Conservation (phyloP, 2,888 invertebrate species). For the Lomographa bimaculata region DNA sequence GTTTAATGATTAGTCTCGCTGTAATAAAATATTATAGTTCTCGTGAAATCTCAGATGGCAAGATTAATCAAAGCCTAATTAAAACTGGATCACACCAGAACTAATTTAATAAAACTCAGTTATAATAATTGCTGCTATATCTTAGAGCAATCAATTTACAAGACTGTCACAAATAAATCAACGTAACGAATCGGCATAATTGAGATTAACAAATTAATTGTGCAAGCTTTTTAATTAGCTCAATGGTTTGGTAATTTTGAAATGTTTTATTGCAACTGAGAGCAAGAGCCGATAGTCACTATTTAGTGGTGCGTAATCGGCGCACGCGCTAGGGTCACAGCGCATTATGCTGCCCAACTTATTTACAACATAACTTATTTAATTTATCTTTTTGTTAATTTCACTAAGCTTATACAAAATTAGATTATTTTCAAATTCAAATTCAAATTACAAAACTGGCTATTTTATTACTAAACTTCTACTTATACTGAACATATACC, state of each 20-base stretch:
- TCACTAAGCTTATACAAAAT: too few species aligned
- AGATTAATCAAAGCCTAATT: conserved; percentile 11
- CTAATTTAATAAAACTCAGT: conserved; percentile 32
- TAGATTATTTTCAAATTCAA: too few species aligned
- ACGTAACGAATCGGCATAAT: conserved; percentile 29
- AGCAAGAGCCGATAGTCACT: conserved; percentile 28
- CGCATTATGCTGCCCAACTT: conserved; percentile 34
- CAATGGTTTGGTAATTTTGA: conserved; percentile 38
- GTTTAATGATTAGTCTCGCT: too few species aligned
- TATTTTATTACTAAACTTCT: too few species aligned
- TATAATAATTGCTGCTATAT: conserved; percentile 28
- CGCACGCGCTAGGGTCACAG: conserved; percentile 46
- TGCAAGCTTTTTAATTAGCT: conserved; percentile 38
- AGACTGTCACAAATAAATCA: conserved; percentile 32
- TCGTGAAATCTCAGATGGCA: too few species aligned
- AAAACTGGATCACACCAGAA: conserved; percentile 15
- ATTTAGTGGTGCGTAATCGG: conserved; percentile 51
- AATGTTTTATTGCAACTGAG: conserved; percentile 38
- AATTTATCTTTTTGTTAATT: too few species aligned
- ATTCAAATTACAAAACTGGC: neutral
- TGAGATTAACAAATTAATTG: conserved; percentile 35
- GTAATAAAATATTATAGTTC: too few species aligned
- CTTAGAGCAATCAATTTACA: conserved; percentile 32
- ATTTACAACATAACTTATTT: too few species aligned
- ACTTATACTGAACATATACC: too few species aligned